Evolutionary conservation across 1,140 invertebrate species (phyloP), one percentile per base, ranked within the genome.

Genomic region (Battus philenor): DNA sequence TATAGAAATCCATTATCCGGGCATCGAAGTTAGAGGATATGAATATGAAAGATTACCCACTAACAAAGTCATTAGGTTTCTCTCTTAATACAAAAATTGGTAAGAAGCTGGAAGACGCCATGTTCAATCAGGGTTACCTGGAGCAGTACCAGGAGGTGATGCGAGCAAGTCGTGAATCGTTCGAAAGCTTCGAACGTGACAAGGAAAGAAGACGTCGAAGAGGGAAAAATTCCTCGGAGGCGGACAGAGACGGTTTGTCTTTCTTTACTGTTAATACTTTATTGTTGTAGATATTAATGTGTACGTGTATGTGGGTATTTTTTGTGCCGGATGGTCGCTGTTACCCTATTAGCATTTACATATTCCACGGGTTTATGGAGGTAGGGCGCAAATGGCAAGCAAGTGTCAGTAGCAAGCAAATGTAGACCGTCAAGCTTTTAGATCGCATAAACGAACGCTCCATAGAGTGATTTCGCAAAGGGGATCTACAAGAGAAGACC

Each of bases 131-230:
- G 16, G 54, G 71, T 5, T 68, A 62, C 34, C 43, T 65, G 12
- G 60, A 67, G 9, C 33, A 65, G 15, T 74, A 72, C 29, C 57
- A 65, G n/a, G 72, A 79, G 16, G 66, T 75, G 51, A 38, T 79
- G 29, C 62, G 50, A 26, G 54, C 53, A 2, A 72, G 60, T 29
- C 51, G 56, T 12, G 65, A 67, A 16, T 46, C 47, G 0, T 47
- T 48, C 1, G 55, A 59, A 13, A 46, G 22, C 1, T 17, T 55
- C 30, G 47, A 47, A 16, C 8, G 12, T 2, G 49, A 52, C 2
- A 34, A 49, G 16, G 48, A 51, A 7, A 36, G 43, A 2, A 32
- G 44, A 24, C 24, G 47, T 17, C 22, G 24, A n/a, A 16, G 22
- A 22, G 43, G 11, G 26, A 34, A 29, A 20, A 31, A 31, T 33